These are phyloP conservation scores for Frieseomelitta varia DNA, from an alignment of 1,140 invertebrate species.

Conservation along the genomic window DNA sequence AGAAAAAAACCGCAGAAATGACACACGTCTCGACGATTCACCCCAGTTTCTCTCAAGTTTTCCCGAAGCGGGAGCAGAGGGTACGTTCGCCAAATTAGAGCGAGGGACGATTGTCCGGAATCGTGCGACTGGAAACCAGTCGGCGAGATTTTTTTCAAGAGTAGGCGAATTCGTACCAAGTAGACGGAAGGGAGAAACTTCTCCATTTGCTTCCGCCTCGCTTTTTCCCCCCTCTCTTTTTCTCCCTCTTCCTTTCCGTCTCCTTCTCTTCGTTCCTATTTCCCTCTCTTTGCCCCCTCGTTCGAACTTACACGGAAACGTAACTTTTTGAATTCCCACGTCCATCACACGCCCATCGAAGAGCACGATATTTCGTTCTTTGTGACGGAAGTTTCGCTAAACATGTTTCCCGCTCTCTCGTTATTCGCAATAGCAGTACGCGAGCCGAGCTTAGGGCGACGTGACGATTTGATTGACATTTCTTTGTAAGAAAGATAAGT, in stretches of 20 bases:
- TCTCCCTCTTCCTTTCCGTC: neutral
- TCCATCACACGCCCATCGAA: constrained; percentile 4
- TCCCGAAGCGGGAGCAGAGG: neutral
- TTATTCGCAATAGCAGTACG: neutral
- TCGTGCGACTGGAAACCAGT: constrained; percentile 50
- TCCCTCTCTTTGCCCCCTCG: neutral
- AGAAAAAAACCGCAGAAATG: constrained; percentile 37
- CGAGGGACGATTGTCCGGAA: constrained; percentile 43
- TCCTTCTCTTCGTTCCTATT: neutral
- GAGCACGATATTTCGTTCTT: neutral
- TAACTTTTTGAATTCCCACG: constrained; percentile 43
- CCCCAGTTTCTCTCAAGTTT: constrained; percentile 33
- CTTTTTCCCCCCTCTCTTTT: constrained; percentile 8
- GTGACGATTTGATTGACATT: constrained; percentile 24
- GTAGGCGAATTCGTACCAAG: neutral
- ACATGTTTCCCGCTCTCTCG: neutral
- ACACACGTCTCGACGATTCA: constrained; percentile 10
- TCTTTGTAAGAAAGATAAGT: constrained; percentile 30
- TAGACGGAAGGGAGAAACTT: constrained; percentile 2
- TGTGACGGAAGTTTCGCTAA: constrained; percentile 3
- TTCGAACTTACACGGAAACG: neutral
- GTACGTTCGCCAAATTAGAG: constrained; percentile 51
- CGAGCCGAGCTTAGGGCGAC: neutral
- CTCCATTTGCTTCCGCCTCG: constrained; percentile 31
- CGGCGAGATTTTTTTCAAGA: constrained; percentile 45